Conservation (phyloP, 1,140 invertebrate species). For the Lamellibrachia luymesi region DNA sequence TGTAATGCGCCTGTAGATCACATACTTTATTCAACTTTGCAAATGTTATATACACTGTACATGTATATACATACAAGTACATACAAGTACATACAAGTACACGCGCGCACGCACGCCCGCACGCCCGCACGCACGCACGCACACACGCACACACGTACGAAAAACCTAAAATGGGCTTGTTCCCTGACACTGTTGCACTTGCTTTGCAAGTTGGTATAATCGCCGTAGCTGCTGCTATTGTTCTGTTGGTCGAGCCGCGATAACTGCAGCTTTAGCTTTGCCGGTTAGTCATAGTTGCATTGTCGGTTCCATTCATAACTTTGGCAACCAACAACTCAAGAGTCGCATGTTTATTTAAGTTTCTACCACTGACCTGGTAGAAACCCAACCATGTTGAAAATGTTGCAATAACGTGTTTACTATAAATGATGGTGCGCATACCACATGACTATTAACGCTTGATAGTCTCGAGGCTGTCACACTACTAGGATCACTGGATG, state of each 20-base stretch:
- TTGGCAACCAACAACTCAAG: background rate
- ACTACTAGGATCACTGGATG: background rate
- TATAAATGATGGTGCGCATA: background rate
- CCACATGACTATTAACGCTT: too few relatives aligned
- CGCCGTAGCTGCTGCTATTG: background rate
- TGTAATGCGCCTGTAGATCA: too few relatives aligned
- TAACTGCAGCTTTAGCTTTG: background rate
- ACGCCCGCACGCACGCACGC: too few relatives aligned
- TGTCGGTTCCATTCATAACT: background rate
- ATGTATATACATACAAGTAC: too few relatives aligned
- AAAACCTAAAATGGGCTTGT: too few relatives aligned
- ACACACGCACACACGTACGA: too few relatives aligned
- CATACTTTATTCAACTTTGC: too few relatives aligned
- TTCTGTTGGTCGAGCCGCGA: background rate
- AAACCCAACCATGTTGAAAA: background rate
- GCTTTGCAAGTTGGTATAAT: too few relatives aligned
- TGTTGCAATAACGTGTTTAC: background rate
- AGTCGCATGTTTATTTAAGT: background rate
- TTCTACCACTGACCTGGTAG: background rate
- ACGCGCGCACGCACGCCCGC: too few relatives aligned
- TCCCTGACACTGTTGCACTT: too few relatives aligned
- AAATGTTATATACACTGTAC: too few relatives aligned
- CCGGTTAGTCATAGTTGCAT: background rate
- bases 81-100: too few relatives aligned
- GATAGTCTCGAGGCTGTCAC: background rate